Conservation (phyloP, 2,888 invertebrate species). For the Caradrina clavipalpis region DNA sequence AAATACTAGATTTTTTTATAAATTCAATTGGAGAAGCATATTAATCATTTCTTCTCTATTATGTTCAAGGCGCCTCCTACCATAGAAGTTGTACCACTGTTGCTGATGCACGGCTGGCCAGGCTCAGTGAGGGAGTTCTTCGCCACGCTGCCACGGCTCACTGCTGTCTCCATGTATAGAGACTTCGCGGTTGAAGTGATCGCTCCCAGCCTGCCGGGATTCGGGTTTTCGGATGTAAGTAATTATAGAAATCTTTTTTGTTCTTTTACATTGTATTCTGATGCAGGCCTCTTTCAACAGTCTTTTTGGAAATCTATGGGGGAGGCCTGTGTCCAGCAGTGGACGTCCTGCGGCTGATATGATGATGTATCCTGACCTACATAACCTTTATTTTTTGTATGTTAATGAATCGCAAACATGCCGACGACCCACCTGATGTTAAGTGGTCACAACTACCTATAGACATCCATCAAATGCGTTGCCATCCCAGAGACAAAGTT, state of each 20-base stretch:
- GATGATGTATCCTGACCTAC: no score
- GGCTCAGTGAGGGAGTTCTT: constrained; percentile 94
- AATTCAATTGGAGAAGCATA: background rate
- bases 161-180: constrained; percentile 21
- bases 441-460: no score
- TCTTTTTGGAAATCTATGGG: no score
- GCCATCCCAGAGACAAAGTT: no score
- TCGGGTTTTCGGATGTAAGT: constrained; percentile 71
- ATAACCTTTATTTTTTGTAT: no score
- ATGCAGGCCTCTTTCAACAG: no score
- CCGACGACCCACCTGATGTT: no score
- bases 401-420: no score
- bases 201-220: constrained; percentile 68
- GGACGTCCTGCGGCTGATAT: no score
- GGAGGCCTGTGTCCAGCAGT: no score
- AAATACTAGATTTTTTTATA: background rate
- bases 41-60: background rate
- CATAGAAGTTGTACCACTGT: constrained; percentile 72
- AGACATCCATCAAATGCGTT: no score
- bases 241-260: constrained; percentile 1
- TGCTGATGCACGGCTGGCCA: constrained; percentile 95
- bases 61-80: constrained; percentile 31
- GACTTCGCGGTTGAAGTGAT: constrained; percentile 66
- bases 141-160: constrained; percentile 73
- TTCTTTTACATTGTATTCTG: no score